phyloP scores from a whole-genome alignment of 1,140 invertebrate species.

The Eurosta solidaginis region DNA sequence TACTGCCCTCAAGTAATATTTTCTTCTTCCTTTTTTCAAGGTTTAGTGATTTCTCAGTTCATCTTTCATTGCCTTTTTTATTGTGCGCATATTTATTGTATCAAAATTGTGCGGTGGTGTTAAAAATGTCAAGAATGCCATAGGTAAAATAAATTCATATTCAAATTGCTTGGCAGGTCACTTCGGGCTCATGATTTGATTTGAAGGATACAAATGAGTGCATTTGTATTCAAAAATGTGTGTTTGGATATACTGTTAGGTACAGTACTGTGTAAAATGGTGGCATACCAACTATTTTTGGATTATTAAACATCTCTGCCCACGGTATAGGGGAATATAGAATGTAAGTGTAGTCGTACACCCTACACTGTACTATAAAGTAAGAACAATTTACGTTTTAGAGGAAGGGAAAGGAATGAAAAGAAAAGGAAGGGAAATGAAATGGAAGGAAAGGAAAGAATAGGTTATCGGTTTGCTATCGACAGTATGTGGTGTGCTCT shows the following conservation, averaged over 20 bases:
- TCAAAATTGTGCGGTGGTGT: slow-evolving; percentile 7
- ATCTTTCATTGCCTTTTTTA: not conserved
- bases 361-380: no score
- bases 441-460: no score
- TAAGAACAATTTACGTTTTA: no score
- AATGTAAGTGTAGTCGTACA: no score
- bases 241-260: not conserved
- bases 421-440: no score
- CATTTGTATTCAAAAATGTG: not conserved
- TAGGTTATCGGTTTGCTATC: no score
- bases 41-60: not conserved
- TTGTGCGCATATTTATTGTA: not conserved
- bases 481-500: no score
- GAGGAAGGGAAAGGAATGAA: no score
- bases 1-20: not conserved
- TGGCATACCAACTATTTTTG: no score
- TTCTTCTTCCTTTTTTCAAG: not conserved
- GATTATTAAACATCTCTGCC: no score
- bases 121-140: slow-evolving; percentile 23
- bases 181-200: not conserved
- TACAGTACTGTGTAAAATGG: not conserved
- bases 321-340: no score
- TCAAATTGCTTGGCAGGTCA: not conserved
- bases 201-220: not conserved
- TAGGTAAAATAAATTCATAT: slow-evolving; percentile 3